Conservation (phyloP, 2,888 invertebrate species). For the Tolmerus cingulatus region DNA sequence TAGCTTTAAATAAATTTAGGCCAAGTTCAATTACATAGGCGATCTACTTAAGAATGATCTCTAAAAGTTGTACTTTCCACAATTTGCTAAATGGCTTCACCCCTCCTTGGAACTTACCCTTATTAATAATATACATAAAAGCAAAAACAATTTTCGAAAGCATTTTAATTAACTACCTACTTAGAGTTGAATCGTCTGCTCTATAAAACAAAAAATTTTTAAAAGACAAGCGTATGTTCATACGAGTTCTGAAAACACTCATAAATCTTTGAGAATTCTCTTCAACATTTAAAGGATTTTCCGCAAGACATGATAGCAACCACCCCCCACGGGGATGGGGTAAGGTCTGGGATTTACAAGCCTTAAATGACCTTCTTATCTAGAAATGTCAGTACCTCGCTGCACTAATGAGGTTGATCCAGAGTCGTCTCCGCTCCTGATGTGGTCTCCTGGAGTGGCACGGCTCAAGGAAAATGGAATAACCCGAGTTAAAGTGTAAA, state of each 20-base stretch:
- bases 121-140: neutral
- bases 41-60: neutral
- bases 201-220: neutral
- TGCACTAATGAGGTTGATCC: neutral
- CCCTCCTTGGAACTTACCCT: neutral
- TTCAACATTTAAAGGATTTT: neutral
- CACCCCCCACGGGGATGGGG: neutral
- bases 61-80: neutral
- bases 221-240: neutral
- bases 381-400: neutral
- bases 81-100: neutral
- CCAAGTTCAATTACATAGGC: neutral
- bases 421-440: neutral
- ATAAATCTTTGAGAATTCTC: neutral
- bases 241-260: neutral
- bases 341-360: neutral
- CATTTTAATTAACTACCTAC: neutral
- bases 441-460: neutral
- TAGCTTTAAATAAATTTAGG: neutral
- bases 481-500: neutral
- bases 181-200: neutral
- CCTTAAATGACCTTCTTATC: neutral
- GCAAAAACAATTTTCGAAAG: neutral
- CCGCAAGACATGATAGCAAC: neutral
- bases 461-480: neutral